Percentiles rank a stretch among this genome's conserved stretches.
These are phyloP conservation scores for Hylaeus anthracinus DNA, from an alignment of 1,140 invertebrate genomes.

Conservation along the genomic window DNA sequence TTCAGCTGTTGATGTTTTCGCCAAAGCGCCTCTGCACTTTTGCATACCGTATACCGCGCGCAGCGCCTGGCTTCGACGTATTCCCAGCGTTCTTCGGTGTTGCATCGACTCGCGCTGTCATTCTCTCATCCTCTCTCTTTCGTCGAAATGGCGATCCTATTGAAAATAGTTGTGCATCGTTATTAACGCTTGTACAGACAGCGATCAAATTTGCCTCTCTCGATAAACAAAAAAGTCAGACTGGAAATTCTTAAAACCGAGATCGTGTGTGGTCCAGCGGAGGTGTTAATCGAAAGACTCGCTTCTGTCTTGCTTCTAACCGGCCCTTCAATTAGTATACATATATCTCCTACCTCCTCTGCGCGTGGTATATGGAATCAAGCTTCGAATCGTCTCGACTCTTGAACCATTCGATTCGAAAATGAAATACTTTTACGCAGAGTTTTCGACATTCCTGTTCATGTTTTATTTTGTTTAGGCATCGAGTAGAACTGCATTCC, in stretches of 20 bases:
- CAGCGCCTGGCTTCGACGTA: not conserved
- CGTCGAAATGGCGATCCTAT: slow-evolving; percentile 1
- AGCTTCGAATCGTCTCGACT: not conserved
- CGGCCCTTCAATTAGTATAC: slow-evolving; percentile 80
- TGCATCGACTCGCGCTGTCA: not conserved
- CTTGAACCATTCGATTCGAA: not conserved
- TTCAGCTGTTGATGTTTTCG: slow-evolving; percentile 34
- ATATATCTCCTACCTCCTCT: slow-evolving; percentile 59
- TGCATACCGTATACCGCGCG: not conserved
- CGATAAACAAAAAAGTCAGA: slow-evolving; percentile 39
- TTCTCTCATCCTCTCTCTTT: not conserved
- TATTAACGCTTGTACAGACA: slow-evolving; percentile 9
- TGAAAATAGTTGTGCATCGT: not conserved
- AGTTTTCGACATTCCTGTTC: too few species aligned
- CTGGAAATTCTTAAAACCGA: slow-evolving; percentile 47
- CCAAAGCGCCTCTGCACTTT: slow-evolving; percentile 42
- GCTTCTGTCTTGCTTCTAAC: slow-evolving; percentile 77
- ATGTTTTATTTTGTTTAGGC: slow-evolving; percentile 18
- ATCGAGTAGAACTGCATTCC: slow-evolving; percentile 17
- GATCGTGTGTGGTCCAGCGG: slow-evolving; percentile 74
- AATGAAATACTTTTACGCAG: too few species aligned
- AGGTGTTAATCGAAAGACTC: slow-evolving; percentile 78
- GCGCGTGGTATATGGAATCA: slow-evolving; percentile 19
- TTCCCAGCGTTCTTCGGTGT: not conserved
- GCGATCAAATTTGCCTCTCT: slow-evolving; percentile 4